These are phyloP conservation scores for Elachura formosa DNA, from an alignment of 2,113 vertebrate species.

Conservation along the genomic window DNA sequence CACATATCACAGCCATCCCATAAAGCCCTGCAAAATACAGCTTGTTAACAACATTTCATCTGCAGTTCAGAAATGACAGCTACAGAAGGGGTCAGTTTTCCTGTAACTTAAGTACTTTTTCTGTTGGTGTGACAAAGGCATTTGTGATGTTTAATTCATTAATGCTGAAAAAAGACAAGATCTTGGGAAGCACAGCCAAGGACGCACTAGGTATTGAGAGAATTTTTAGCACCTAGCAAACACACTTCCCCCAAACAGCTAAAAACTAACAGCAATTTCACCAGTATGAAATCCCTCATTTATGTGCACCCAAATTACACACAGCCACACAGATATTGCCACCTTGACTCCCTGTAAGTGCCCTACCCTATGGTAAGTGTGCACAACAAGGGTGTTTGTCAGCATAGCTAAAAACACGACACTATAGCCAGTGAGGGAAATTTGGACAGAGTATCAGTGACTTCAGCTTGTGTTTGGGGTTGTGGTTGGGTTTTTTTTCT, in stretches of 20 bases:
- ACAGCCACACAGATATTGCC: neutral
- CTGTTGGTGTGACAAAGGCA: neutral
- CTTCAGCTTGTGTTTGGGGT: neutral
- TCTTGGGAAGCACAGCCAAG: neutral
- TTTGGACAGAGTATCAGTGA: neutral
- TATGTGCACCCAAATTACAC: neutral
- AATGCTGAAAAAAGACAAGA: neutral
- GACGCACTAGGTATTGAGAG: neutral
- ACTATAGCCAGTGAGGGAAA: neutral
- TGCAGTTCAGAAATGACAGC: neutral
- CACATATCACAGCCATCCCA: neutral
- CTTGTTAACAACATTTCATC: neutral
- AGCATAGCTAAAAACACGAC: fast-evolving
- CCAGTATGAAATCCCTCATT: neutral
- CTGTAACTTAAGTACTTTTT: neutral
- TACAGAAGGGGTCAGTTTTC: neutral
- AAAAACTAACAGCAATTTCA: neutral
- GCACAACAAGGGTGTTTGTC: neutral
- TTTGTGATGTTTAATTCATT: neutral
- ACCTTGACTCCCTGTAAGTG: neutral
- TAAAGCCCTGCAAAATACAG: neutral
- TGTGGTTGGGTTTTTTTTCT: neutral
- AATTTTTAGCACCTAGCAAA: neutral
- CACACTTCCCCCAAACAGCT: neutral
- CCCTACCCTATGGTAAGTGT: too few species aligned